Evolutionary conservation across 2,797 vertebrate species (phyloP), one percentile per base, ranked within the genome.

Genomic region (Cyclopterus lumpus): DNA sequence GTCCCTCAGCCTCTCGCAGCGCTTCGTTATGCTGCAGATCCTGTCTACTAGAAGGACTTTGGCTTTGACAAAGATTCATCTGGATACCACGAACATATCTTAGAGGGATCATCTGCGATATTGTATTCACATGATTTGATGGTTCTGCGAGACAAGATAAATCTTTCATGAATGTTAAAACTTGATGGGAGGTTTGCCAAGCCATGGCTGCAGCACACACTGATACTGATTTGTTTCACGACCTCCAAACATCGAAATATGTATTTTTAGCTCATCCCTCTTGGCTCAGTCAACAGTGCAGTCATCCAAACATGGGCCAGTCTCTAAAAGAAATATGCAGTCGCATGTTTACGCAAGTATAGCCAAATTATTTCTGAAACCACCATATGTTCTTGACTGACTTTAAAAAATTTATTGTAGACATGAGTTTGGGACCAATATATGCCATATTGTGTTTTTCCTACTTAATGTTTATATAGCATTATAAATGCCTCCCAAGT

Each of bases 301-400:
- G 85, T 86, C 77, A 85, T 90, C 89, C 76, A 84, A 88, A 81
- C 82, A 78, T 11, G 40, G 64, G 57, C 48, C 73, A 73, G 40
- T 73, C 62, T 74, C 57, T 57, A 9, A 81, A 63, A 74, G 59
- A 84, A 91, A 81, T 89, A 80, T 89, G 83, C 77, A 89, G 66
- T 78, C 65, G 51, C 68, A 11, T 86, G 81, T 90, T 90, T 86
- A 79, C 54, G 38, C 38, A 80, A 62, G 67, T 40, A 42, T 24
- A 34, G 72, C 71, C 77, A 75, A 73, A 93, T 83, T 91, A 81
- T 80, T 88, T 81, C 79, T 78, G 51, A 90, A 91, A 88, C 89
- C 81, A 57, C 77, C 51, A 59, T 73, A 81, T 73, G 65, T 77
- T 82, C 49, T 70, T 79, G 69, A 74, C 80, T 49, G 73, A 64